A percentile compares a stretch with the other conserved stretches of the same genome.
phyloP scores from a whole-genome alignment of 2,113 vertebrate genomes.

The Panthera uncia region DNA sequence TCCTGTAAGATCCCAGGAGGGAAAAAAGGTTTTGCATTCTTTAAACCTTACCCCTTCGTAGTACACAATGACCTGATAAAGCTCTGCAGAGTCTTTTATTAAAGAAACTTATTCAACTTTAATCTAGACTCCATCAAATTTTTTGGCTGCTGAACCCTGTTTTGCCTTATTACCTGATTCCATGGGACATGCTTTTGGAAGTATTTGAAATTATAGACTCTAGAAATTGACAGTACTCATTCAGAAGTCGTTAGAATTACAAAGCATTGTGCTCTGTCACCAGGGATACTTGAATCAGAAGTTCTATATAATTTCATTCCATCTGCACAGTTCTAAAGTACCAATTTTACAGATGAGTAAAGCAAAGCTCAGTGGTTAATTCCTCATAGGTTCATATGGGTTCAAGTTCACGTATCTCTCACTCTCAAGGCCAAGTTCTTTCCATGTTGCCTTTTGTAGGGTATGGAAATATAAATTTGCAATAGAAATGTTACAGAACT shows the following conservation, averaged over 20 bases:
- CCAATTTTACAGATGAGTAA: background rate
- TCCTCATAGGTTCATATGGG: background rate
- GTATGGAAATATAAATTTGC: background rate
- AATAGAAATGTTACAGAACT: background rate
- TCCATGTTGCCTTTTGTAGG: background rate
- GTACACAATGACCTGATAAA: background rate
- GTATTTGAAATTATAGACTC: background rate
- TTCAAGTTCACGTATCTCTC: background rate
- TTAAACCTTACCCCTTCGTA: background rate
- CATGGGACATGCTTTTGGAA: background rate
- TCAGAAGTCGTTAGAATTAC: conserved; percentile 28
- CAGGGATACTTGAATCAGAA: background rate
- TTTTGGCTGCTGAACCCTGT: background rate
- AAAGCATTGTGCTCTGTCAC: background rate
- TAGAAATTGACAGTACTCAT: background rate
- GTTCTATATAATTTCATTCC: conserved; percentile 20
- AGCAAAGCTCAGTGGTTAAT: background rate
- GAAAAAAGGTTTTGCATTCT: background rate
- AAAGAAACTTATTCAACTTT: conserved; percentile 15
- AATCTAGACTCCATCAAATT: background rate
- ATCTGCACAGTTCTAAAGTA: background rate
- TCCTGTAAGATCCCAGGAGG: background rate
- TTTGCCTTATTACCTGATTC: background rate
- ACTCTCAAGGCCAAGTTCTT: conserved; percentile 3
- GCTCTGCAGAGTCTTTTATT: background rate